phyloP scores from a whole-genome alignment of 2,888 invertebrate genomes.

The Amorpha juglandis region DNA sequence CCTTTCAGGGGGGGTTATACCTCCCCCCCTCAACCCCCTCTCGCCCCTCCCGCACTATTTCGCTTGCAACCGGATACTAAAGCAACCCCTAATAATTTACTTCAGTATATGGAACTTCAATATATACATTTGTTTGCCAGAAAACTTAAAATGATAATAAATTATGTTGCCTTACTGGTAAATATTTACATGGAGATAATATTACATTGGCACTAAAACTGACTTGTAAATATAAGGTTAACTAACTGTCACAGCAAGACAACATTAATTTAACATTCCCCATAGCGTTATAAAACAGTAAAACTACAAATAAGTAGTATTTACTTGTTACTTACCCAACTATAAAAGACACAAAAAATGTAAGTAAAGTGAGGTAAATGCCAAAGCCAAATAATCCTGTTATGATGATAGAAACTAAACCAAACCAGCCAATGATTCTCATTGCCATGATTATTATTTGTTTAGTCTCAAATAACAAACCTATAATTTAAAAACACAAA shows the following conservation, averaged over 20 bases:
- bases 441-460: slow-evolving; percentile 52
- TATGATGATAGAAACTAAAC: slow-evolving; percentile 68
- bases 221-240: background rate
- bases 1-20: too few relatives aligned
- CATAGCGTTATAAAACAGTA: background rate
- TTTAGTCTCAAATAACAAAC: slow-evolving; percentile 37
- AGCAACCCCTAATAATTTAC: too few relatives aligned
- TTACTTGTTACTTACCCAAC: slow-evolving; percentile 64
- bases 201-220: too few relatives aligned
- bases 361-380: slow-evolving; percentile 67
- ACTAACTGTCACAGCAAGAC: too few relatives aligned
- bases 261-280: background rate
- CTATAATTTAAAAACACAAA: slow-evolving; percentile 41
- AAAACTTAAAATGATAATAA: too few relatives aligned
- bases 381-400: slow-evolving; percentile 74
- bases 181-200: too few relatives aligned
- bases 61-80: too few relatives aligned
- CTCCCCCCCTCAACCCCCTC: too few relatives aligned
- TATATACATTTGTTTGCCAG: too few relatives aligned
- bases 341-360: slow-evolving; percentile 70
- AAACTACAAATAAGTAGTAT: background rate
- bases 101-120: too few relatives aligned
- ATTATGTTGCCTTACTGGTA: too few relatives aligned
- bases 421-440: slow-evolving; percentile 69
- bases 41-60: too few relatives aligned